Conservation (phyloP, 2,113 vertebrate species). For the Protobothrops mucrosquamatus region DNA sequence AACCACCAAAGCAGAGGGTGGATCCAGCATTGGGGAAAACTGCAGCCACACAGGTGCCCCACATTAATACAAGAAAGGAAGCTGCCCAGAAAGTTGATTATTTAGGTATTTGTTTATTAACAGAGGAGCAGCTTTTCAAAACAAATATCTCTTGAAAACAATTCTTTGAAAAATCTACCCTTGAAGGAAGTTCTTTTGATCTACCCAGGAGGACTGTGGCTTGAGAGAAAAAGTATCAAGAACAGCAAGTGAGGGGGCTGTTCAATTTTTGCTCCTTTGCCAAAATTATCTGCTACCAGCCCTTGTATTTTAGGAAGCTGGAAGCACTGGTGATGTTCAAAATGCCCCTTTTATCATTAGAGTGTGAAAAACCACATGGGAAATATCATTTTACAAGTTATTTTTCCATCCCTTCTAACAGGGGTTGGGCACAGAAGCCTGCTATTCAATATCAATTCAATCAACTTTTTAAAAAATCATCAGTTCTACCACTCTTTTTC, state of each 20-base stretch:
- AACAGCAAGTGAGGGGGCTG: background rate
- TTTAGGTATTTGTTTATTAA: background rate
- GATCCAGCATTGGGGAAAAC: background rate
- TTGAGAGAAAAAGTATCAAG: background rate
- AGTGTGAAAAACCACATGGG: background rate
- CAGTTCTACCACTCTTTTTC: background rate
- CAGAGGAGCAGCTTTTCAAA: background rate
- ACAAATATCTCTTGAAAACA: background rate
- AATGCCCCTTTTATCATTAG: background rate
- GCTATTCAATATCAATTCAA: background rate
- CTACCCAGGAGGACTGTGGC: background rate
- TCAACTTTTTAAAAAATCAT: background rate
- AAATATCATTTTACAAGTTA: background rate
- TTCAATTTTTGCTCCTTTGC: background rate
- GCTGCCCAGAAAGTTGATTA: background rate
- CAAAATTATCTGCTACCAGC: background rate
- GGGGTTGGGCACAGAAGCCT: background rate
- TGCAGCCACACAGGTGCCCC: fast-evolving
- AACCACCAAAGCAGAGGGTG: background rate
- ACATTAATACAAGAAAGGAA: background rate
- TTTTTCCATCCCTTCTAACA: background rate
- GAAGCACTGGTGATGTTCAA: background rate
- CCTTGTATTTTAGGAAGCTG: background rate
- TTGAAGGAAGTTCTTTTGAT: background rate
- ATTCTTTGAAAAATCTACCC: background rate